Evolutionary conservation across 2,888 invertebrate species (phyloP).

Genomic region (Amaurobius ferox): DNA sequence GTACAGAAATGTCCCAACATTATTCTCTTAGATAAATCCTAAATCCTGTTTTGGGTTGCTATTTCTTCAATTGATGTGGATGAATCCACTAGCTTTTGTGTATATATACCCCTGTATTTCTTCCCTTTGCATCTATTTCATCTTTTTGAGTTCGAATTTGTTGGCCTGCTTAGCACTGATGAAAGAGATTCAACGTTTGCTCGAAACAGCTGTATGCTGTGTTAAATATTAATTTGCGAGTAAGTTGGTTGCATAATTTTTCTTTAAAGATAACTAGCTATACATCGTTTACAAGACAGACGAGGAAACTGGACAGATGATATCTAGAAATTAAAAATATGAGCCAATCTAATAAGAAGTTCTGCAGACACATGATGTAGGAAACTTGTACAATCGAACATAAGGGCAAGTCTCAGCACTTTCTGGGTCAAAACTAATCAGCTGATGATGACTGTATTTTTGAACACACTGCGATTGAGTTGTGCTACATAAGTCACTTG

Average conservation of each 20-base stretch:
- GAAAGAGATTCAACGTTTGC: too few relatives aligned
- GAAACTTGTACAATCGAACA: conserved; percentile 75
- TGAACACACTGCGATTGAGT: conserved; percentile 75
- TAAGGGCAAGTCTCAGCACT: conserved; percentile 75
- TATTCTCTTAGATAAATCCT: too few relatives aligned
- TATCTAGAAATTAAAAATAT: neutral
- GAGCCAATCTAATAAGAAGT: neutral
- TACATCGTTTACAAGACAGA: neutral
- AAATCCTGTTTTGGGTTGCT: too few relatives aligned
- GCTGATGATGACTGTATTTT: conserved; percentile 75
- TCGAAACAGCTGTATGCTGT: too few relatives aligned
- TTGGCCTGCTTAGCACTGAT: too few relatives aligned
- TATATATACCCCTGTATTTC: too few relatives aligned
- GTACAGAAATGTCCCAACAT: too few relatives aligned
- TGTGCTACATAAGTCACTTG: conserved; percentile 45
- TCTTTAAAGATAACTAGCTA: neutral
- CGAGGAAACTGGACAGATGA: neutral
- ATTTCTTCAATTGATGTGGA: too few relatives aligned
- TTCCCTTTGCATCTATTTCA: too few relatives aligned
- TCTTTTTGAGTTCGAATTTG: too few relatives aligned
- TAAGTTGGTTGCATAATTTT: neutral
- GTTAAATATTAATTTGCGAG: neutral
- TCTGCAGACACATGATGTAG: conserved; percentile 75
- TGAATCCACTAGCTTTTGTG: too few relatives aligned
- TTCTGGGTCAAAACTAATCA: conserved; percentile 76